Evolutionary conservation across 2,797 vertebrate genomes (phyloP).

Genomic region (Octomys mimax): DNA sequence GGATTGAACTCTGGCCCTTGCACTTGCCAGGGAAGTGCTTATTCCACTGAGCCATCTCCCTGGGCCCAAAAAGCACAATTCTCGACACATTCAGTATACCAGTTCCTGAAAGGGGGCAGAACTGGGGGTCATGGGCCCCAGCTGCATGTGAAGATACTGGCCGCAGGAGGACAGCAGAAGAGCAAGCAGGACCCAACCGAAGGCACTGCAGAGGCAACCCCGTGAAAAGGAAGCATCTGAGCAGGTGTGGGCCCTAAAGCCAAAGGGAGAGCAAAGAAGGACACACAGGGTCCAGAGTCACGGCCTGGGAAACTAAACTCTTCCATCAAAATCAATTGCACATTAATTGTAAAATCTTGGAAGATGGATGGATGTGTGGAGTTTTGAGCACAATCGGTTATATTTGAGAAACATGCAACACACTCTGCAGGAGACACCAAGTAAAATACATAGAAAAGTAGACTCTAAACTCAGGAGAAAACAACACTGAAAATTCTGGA

Average conservation of each 20-base stretch:
- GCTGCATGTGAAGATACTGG: neutral
- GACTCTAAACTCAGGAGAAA: neutral
- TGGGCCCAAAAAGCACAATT: neutral
- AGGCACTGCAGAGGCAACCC: neutral
- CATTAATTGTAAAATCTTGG: neutral
- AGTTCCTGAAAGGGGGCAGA: neutral
- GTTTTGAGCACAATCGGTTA: neutral
- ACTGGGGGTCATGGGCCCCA: rapidly evolving
- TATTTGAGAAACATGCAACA: neutral
- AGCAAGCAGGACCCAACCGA: neutral
- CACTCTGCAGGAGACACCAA: neutral
- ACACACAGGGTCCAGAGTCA: neutral
- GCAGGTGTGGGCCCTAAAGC: neutral
- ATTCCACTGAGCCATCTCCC: too few relatives aligned
- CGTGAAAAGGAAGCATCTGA: neutral
- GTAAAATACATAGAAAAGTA: neutral
- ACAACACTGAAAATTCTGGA: neutral
- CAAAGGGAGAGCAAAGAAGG: neutral
- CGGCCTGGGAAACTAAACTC: neutral
- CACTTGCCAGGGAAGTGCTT: too few relatives aligned
- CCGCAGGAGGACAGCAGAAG: neutral
- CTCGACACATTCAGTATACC: neutral
- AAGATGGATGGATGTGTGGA: neutral
- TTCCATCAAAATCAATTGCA: neutral
- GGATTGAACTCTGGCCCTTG: too few relatives aligned